phyloP scores from a whole-genome alignment of 64 coral and sea anemone genomes.

The Stichodactyla mertensii region DNA sequence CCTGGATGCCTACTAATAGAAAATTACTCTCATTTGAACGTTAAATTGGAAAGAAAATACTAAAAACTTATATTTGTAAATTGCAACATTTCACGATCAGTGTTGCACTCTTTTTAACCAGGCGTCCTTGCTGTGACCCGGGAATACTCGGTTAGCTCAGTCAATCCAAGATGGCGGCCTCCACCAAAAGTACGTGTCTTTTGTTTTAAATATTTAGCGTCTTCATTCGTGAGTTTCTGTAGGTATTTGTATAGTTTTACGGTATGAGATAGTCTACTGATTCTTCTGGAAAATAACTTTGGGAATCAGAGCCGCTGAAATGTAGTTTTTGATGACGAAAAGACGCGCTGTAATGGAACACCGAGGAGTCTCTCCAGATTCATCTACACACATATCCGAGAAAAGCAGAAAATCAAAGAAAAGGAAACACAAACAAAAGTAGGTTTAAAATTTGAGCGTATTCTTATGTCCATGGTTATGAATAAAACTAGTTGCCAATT shows the following conservation, averaged over 20 bases:
- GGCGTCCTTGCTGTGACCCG: neutral
- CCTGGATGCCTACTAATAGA: neutral
- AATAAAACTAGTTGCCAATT: too few relatives aligned
- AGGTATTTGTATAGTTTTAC: neutral
- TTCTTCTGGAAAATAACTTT: neutral
- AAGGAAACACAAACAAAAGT: conserved; percentile 58
- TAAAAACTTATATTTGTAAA: neutral
- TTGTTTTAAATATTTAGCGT: too few relatives aligned
- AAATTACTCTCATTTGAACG: neutral
- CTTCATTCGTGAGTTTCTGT: neutral
- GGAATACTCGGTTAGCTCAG: neutral
- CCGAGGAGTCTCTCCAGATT: conserved; percentile 71
- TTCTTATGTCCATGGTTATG: neutral
- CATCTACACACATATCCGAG: conserved; percentile 67
- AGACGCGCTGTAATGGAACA: conserved; percentile 33
- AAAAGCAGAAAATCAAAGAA: conserved; percentile 64
- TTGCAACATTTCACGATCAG: neutral
- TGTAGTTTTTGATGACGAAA: neutral
- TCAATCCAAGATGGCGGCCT: conserved; percentile 53
- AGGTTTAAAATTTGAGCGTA: neutral
- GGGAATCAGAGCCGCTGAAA: neutral
- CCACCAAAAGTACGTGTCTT: neutral
- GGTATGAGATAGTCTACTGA: neutral
- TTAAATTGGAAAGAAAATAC: neutral
- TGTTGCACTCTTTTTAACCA: neutral